These are phyloP conservation scores for Platyscapa corneri DNA, from an alignment of 1,140 invertebrate genomes.

Conservation along the genomic window DNA sequence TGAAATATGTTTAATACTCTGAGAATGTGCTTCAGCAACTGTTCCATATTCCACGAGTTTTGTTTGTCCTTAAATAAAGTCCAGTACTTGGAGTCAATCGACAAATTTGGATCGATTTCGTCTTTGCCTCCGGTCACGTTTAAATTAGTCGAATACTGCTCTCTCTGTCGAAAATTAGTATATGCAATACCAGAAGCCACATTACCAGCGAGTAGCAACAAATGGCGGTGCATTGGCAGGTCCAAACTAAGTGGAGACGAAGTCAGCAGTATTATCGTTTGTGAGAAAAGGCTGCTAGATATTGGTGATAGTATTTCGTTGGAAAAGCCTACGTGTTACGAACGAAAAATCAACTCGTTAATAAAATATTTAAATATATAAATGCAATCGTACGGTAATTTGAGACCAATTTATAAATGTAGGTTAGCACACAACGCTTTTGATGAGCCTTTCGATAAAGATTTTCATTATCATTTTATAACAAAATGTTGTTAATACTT, in stretches of 20 bases:
- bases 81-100: constrained; percentile 68
- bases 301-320: constrained; percentile 59
- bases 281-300: constrained; percentile 71
- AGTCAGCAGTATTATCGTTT: constrained; percentile 74
- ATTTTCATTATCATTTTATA: too few species aligned
- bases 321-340: constrained; percentile 21
- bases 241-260: constrained; percentile 79
- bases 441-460: too few species aligned
- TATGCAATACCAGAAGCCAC: constrained; percentile 77
- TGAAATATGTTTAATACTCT: constrained; percentile 84
- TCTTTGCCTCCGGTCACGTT: neutral
- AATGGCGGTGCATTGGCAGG: constrained; percentile 78
- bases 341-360: neutral
- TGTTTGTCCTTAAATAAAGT: constrained; percentile 75
- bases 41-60: constrained; percentile 75
- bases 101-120: constrained; percentile 34
- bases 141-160: neutral
- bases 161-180: constrained; percentile 60
- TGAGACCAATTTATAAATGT: too few species aligned
- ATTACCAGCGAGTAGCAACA: constrained; percentile 79
- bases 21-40: constrained; percentile 80
- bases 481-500: too few species aligned
- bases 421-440: too few species aligned
- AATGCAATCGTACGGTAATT: too few species aligned
- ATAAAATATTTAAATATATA: neutral